Percentiles rank a stretch among this genome's conserved stretches.
Evolutionary conservation across 1,140 invertebrate species (phyloP).

Genomic region (Panonychus citri): DNA sequence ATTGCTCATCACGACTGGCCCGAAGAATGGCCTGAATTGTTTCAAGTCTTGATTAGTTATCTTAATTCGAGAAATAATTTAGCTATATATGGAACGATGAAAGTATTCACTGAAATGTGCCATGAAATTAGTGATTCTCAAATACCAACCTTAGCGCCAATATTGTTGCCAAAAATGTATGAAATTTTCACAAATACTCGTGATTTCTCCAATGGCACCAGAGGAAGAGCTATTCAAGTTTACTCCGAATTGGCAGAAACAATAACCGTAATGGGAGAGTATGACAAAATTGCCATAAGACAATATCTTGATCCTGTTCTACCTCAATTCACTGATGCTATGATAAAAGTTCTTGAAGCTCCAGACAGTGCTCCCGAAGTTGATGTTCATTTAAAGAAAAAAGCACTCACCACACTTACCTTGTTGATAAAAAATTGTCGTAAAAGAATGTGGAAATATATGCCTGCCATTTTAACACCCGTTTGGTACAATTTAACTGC

Average conservation of each 20-base stretch:
- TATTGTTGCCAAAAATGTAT: constrained; percentile 50
- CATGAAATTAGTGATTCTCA: constrained; percentile 43
- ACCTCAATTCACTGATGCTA: constrained; percentile 42
- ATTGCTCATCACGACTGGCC: constrained; percentile 59
- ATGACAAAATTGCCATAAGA: constrained; percentile 26
- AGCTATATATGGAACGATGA: constrained; percentile 50
- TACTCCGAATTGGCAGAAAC: constrained; percentile 35
- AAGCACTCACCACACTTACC: constrained; percentile 30
- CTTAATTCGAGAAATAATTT: constrained; percentile 26
- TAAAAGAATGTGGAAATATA: constrained; percentile 36
- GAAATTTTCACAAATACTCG: constrained; percentile 39
- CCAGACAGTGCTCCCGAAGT: constrained; percentile 22
- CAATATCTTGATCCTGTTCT: constrained; percentile 28
- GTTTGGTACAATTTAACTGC: constrained; percentile 45
- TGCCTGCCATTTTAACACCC: constrained; percentile 38
- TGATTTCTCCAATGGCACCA: constrained; percentile 33
- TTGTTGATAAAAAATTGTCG: constrained; percentile 20
- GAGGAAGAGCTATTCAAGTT: constrained; percentile 39
- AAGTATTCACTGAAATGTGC: constrained; percentile 43
- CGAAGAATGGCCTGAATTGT: constrained; percentile 45
- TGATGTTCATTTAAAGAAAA: constrained; percentile 42
- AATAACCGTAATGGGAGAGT: constrained; percentile 31
- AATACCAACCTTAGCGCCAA: constrained; percentile 41
- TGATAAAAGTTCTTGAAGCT: constrained; percentile 35
- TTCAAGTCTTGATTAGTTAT: constrained; percentile 40